These are phyloP conservation scores for Galagoides demidoff DNA, from an alignment of 2,797 vertebrate species.

Conservation along the genomic window DNA sequence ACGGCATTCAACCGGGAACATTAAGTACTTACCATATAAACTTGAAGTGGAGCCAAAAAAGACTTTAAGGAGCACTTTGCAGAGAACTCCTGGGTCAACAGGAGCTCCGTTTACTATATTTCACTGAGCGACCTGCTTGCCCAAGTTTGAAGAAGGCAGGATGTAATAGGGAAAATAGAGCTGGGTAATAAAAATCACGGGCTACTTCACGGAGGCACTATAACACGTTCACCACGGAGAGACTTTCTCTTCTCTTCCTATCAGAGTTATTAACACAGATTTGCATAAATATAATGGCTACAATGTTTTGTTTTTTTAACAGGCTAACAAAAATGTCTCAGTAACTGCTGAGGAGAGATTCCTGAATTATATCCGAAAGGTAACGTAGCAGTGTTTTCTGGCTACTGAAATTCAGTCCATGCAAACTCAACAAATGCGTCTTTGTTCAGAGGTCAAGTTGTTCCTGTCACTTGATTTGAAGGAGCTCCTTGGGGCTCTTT, in stretches of 20 bases:
- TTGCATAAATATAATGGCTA: neutral
- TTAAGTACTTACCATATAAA: neutral
- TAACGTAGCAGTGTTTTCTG: neutral
- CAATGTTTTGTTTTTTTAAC: neutral
- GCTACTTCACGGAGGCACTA: neutral
- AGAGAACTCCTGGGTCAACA: neutral
- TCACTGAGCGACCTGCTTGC: neutral
- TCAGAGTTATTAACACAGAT: neutral
- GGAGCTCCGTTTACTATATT: neutral
- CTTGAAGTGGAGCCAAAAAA: neutral
- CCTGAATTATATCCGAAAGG: neutral
- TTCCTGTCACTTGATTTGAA: neutral
- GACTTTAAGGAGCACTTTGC: neutral
- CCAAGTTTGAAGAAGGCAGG: neutral
- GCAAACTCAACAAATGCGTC: neutral
- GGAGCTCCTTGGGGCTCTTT: neutral
- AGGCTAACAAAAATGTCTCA: neutral
- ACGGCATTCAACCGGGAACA: fast-evolving
- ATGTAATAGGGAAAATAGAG: neutral
- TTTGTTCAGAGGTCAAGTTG: neutral
- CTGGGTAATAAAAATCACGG: fast-evolving
- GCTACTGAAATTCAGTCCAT: neutral
- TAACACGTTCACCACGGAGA: fast-evolving
- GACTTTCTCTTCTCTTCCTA: neutral
- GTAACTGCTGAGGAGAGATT: neutral